Base-by-base conservation (phyloP, 2,888 invertebrate genomes). In the Taenaris catops region DNA sequence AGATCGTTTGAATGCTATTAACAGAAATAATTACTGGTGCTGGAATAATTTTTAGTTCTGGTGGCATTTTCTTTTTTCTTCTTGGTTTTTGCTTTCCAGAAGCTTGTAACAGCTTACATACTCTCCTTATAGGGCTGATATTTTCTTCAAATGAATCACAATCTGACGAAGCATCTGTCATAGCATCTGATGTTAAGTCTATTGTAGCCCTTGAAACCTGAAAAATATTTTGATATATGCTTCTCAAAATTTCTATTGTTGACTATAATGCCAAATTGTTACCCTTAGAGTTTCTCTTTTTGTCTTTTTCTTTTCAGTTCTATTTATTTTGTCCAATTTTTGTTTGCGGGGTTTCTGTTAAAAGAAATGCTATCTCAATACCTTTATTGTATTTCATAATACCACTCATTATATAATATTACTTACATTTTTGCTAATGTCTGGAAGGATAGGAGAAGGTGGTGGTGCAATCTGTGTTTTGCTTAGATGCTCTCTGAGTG, bases 131-230 rank as follows among this genome's bases (percentile, higher is more conserved):
- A 19, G 87, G 84, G 48, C 86, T 87, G n/a, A 74, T 62, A 43
- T 69, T 75, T 39, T 79, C 80, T 28, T 81, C 86, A 20, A 61
- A 67, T 1, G 87, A 81, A 51, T 90, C 90, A 34, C 89, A 91
- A 48, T 92, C 92, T 0, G 89, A 89, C 4, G 91, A 90, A 28
- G 74, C 80, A 55, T 92, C 92, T 1, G 91, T 89, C 50, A 91
- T 91, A 0, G 91, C 92, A 63, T 92, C 92, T 4, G 92, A 91
- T 24, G 91, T 91, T 43, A 90, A 57, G 51, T 89, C 89, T 58
- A 90, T 81, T 18, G 88, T 89, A 7, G 90, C 87, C 63, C 88
- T 81, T 44, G 88, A 89, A 42, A 90, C 88, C 90, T 90, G 44
- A 12, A 63, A 63, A 9, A 8, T 28, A 8, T 26, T n/a, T 24